Conservation (phyloP, 2,888 invertebrate species). For the Drosophila mayaguana region DNA sequence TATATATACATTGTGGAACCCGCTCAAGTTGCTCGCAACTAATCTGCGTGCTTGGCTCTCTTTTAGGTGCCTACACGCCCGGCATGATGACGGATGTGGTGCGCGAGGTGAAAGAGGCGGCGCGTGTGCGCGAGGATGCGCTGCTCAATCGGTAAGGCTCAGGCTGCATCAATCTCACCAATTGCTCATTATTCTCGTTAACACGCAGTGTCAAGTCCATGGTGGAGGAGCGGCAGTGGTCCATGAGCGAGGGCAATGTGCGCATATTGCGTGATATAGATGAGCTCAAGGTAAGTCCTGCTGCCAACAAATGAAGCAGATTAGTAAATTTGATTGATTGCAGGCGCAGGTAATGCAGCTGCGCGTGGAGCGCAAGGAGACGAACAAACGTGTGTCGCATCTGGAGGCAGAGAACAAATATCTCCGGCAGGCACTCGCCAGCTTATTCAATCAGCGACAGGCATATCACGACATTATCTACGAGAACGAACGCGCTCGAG, state of each 20-base stretch:
- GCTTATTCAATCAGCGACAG: conserved; percentile 78
- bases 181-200: neutral
- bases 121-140: conserved; percentile 90
- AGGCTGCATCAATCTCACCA: fast-evolving
- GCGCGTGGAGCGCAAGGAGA: conserved; percentile 88
- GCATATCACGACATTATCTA: conserved; percentile 79
- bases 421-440: conserved; percentile 83
- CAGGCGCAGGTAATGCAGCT: conserved; percentile 89
- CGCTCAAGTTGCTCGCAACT: neutral
- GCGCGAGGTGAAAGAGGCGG: conserved; percentile 90
- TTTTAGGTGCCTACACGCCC: conserved; percentile 87
- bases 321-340: neutral
- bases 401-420: conserved; percentile 89
- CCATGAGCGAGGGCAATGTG: conserved; percentile 83
- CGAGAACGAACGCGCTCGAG: conserved; percentile 81
- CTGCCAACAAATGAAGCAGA: neutral
- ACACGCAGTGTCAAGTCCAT: conserved; percentile 83
- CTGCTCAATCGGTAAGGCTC: conserved; percentile 85
- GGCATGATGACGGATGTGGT: conserved; percentile 91
- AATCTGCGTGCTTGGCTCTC: neutral
- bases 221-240: conserved; percentile 85
- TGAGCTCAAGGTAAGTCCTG: conserved; percentile 82
- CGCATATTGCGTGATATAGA: conserved; percentile 84
- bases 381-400: conserved; percentile 89
- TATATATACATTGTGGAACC: neutral